Conservation (phyloP, 2,888 invertebrate genomes). For the Shargacucullia verbasci region DNA sequence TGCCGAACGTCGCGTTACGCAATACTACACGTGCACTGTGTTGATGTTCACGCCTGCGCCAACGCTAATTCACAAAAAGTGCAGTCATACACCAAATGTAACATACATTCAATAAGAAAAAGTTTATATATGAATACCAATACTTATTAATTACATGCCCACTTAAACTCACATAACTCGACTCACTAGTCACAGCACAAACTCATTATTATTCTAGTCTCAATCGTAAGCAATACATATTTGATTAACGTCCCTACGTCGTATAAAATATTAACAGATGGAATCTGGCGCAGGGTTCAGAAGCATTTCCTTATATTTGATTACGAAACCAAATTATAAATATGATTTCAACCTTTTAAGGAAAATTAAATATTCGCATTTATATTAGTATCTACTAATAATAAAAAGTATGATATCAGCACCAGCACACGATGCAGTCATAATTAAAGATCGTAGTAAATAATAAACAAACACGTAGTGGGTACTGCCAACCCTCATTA, state of each 20-base stretch:
- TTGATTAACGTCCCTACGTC: neutral
- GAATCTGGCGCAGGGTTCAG: neutral
- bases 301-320: constrained; percentile 37
- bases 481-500: constrained; percentile 48
- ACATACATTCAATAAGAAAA: no score
- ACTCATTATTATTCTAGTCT: neutral
- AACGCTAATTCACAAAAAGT: constrained; percentile 9
- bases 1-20: constrained; percentile 50
- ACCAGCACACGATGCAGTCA: neutral
- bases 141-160: neutral
- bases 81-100: neutral
- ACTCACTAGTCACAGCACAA: neutral
- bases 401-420: neutral
- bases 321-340: constrained; percentile 22
- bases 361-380: constrained; percentile 1
- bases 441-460: constrained; percentile 21
- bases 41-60: constrained; percentile 15
- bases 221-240: neutral
- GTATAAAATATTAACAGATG: constrained; percentile 1
- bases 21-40: constrained; percentile 50
- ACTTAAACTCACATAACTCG: constrained; percentile 10
- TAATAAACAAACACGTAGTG: constrained; percentile 21
- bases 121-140: no score
- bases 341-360: constrained; percentile 1
- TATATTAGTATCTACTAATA: neutral